Conservation (phyloP, 2,113 vertebrate genomes). For the Colius striatus region DNA sequence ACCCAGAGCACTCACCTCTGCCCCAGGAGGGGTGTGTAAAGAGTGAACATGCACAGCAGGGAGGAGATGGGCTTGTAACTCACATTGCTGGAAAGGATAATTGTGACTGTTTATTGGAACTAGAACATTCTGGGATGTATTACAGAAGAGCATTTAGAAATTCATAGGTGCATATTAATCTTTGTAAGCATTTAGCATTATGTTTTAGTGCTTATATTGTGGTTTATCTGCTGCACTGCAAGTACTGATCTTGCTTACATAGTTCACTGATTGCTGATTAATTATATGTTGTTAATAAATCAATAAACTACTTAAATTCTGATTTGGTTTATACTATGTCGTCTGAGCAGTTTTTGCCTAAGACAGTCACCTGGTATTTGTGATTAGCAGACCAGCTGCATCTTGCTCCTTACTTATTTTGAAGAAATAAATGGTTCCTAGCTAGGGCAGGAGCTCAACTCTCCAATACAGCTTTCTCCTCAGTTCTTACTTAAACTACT, state of each 20-base stretch:
- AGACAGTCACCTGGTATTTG: not conserved
- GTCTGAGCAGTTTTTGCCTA: not conserved
- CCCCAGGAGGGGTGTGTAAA: not conserved
- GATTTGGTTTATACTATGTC: not conserved
- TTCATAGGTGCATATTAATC: not conserved
- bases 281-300: slow-evolving; percentile 10
- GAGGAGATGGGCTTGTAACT: not conserved
- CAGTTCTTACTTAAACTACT: not conserved
- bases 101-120: not conserved
- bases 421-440: not conserved
- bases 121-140: not conserved
- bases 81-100: not conserved
- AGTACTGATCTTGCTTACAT: not conserved
- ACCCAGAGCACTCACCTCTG: not conserved
- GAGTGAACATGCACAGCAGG: not conserved
- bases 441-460: not conserved
- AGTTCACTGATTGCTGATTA: not conserved
- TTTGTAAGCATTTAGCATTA: not conserved
- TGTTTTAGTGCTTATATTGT: not conserved
- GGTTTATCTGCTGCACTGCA: not conserved
- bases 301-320: not conserved
- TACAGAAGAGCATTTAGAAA: not conserved
- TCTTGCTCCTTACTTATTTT: not conserved
- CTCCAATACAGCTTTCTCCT: not conserved
- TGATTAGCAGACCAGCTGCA: not conserved